Conservation (phyloP, 2,888 invertebrate genomes). For the Eledone cirrhosa region DNA sequence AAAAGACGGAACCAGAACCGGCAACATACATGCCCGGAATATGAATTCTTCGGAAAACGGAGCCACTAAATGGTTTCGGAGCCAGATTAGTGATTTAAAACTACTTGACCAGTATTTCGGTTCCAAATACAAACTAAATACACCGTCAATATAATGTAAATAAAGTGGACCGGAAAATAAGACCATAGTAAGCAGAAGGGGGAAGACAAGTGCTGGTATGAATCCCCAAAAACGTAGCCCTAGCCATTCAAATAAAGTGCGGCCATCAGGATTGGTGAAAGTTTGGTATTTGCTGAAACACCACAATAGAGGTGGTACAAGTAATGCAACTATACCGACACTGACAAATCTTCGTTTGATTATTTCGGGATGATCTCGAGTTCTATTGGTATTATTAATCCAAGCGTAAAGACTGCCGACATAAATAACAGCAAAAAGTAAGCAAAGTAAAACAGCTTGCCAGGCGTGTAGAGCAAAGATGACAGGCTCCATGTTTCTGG, state of each 20-base stretch:
- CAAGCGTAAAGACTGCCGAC: conserved; percentile 90
- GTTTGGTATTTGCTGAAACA: conserved; percentile 69
- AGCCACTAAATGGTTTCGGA: conserved; percentile 88
- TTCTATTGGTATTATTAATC: conserved; percentile 49
- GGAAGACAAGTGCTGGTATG: conserved; percentile 77
- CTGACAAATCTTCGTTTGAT: conserved; percentile 89
- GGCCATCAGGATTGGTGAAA: conserved; percentile 43
- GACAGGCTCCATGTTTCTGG: conserved; percentile 47
- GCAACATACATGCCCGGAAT: conserved; percentile 94
- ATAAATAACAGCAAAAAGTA: conserved; percentile 80
- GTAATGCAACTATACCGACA: conserved; percentile 81
- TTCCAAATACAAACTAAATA: conserved; percentile 69
- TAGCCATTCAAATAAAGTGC: conserved; percentile 67
- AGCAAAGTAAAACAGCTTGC: conserved; percentile 73
- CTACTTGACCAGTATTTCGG: conserved; percentile 79
- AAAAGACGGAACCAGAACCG: conserved; percentile 84
- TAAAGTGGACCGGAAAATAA: conserved; percentile 63
- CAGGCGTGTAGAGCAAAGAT: conserved; percentile 49
- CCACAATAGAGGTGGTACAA: conserved; percentile 82
- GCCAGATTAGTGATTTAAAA: conserved; percentile 81
- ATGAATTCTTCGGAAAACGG: conserved; percentile 96
- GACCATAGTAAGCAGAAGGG: conserved; percentile 75
- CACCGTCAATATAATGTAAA: conserved; percentile 64
- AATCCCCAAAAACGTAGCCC: conserved; percentile 81
- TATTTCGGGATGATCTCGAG: conserved; percentile 81